Conservation (phyloP, 2,888 invertebrate genomes). For the Drosophila pseudotalamancana region DNA sequence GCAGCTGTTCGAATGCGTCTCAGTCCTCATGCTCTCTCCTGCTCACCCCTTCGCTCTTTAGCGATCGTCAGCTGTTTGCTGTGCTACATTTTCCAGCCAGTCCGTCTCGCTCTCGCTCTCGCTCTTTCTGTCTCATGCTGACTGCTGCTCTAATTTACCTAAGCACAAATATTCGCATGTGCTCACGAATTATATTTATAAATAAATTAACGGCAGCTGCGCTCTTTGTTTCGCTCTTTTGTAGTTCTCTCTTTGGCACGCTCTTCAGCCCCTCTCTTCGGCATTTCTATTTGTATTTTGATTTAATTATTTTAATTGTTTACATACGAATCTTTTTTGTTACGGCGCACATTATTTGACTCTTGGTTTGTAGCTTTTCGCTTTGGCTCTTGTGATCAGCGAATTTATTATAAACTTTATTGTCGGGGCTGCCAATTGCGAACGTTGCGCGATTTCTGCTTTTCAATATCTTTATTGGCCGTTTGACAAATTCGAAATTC, state of each 20-base stretch:
- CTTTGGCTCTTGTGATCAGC: constrained; percentile 30
- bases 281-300: constrained; percentile 38
- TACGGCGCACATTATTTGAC: constrained; percentile 55
- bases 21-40: background rate
- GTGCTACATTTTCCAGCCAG: constrained; percentile 55
- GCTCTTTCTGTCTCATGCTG: background rate
- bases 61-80: constrained; percentile 63
- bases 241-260: constrained; percentile 12
- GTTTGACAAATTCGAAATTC: constrained; percentile 70
- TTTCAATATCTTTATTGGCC: constrained; percentile 68
- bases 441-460: constrained; percentile 54
- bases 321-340: constrained; percentile 60
- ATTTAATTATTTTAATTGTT: constrained; percentile 76
- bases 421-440: constrained; percentile 42
- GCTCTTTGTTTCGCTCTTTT: constrained; percentile 16
- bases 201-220: constrained; percentile 54
- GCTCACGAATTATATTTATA: constrained; percentile 48
- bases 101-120: constrained; percentile 5
- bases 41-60: background rate
- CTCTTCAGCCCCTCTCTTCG: constrained; percentile 3
- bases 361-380: constrained; percentile 21
- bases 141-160: constrained; percentile 41
- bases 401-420: constrained; percentile 66
- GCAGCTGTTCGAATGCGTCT: constrained; percentile 31
- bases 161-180: constrained; percentile 33